Conservation (phyloP, 1,140 invertebrate species). For the Parapsyche elsis region DNA sequence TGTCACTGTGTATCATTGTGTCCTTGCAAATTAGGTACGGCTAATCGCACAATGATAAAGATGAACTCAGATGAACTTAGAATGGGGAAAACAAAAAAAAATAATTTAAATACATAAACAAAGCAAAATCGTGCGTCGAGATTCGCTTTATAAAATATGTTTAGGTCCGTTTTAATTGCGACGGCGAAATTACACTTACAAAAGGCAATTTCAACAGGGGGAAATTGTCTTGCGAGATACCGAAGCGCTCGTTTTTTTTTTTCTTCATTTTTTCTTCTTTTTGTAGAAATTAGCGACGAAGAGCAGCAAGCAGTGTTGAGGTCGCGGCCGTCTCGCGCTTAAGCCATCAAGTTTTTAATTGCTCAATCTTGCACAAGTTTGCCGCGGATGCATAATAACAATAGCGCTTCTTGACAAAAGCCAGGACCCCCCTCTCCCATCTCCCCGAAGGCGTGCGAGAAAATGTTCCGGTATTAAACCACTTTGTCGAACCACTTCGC, state of each 20-base stretch:
- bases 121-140: too few relatives aligned
- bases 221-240: conserved; percentile 13
- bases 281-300: conserved; percentile 14
- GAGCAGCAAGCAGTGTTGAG: not conserved
- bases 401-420: conserved; percentile 29
- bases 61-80: too few relatives aligned
- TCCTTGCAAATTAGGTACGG: too few relatives aligned
- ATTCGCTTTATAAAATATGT: not conserved
- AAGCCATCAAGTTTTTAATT: conserved; percentile 53
- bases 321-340: not conserved
- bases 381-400: conserved; percentile 47
- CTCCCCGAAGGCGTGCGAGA: conserved; percentile 5
- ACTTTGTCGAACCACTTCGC: not conserved
- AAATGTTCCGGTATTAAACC: conserved; percentile 16
- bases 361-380: conserved; percentile 51
- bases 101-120: not conserved
- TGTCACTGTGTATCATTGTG: too few relatives aligned
- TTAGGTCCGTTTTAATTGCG: conserved; percentile 24
- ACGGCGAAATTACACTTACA: conserved; percentile 5
- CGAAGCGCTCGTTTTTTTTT: not conserved
- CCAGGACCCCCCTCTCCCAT: not conserved
- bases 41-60: too few relatives aligned
- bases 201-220: conserved; percentile 11
- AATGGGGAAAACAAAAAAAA: too few relatives aligned
- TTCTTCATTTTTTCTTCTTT: not conserved